Conservation (phyloP, 2,888 invertebrate species). For the Noctua janthe region DNA sequence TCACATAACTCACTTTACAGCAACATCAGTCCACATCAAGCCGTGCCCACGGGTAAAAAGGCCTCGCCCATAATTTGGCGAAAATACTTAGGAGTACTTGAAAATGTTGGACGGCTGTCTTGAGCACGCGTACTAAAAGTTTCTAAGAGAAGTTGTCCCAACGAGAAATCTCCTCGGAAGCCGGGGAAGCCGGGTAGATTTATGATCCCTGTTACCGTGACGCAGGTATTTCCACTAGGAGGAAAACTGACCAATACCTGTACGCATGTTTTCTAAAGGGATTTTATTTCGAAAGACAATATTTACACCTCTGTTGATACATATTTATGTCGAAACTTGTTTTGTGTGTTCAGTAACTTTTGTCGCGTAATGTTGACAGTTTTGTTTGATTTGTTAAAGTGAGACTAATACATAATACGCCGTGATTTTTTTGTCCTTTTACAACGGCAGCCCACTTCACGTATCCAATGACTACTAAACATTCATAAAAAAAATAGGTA, state of each 20-base stretch:
- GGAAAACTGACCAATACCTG: slow-evolving; percentile 81
- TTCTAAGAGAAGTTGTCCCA: slow-evolving; percentile 78
- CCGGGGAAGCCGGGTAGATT: slow-evolving; percentile 78
- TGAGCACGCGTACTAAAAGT: slow-evolving; percentile 83
- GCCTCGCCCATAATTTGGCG: slow-evolving; percentile 76
- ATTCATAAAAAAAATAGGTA: no score
- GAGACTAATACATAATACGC: background rate
- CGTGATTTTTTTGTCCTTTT: no score
- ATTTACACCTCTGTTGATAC: slow-evolving; percentile 49
- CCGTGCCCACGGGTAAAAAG: slow-evolving; percentile 58
- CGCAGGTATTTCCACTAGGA: slow-evolving; percentile 83
- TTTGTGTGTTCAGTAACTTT: slow-evolving; percentile 36
- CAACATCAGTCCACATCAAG: slow-evolving; percentile 43
- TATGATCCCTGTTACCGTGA: slow-evolving; percentile 85
- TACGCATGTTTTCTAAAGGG: slow-evolving; percentile 65
- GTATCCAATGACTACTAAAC: no score
- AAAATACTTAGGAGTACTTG: slow-evolving; percentile 78
- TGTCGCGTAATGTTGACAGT: slow-evolving; percentile 21
- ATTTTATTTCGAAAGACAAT: slow-evolving; percentile 50
- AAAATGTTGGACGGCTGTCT: slow-evolving; percentile 80
- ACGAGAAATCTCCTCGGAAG: slow-evolving; percentile 86
- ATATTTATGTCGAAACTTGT: slow-evolving; percentile 30
- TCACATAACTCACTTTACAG: slow-evolving; percentile 35
- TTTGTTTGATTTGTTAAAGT: slow-evolving; percentile 27
- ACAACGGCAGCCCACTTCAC: no score